These are phyloP conservation scores for Heliothis subflexa DNA, from an alignment of 1,140 invertebrate genomes.

Conservation along the genomic window DNA sequence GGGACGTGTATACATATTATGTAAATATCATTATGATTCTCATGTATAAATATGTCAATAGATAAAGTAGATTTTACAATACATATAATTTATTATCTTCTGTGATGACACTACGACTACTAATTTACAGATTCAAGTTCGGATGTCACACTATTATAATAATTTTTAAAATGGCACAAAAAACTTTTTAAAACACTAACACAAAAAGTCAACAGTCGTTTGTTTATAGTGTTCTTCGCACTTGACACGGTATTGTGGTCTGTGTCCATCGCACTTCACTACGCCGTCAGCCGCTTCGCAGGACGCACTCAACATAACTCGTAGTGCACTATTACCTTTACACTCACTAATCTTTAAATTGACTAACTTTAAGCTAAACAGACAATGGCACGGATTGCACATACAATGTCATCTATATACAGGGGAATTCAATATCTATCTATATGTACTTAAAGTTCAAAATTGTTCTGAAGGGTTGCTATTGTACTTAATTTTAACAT, in stretches of 20 bases:
- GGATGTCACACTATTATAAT: constrained; percentile 84
- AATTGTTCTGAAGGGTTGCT: constrained; percentile 76
- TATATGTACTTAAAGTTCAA: constrained; percentile 67
- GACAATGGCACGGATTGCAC: constrained; percentile 86
- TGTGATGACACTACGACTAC: constrained; percentile 82
- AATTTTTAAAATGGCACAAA: constrained; percentile 86
- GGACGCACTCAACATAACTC: constrained; percentile 56
- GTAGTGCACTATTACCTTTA: constrained; percentile 54
- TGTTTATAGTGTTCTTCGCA: constrained; percentile 69
- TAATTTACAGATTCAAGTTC: constrained; percentile 84
- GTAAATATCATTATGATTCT: constrained; percentile 84
- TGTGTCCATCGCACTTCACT: constrained; percentile 54
- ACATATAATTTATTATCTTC: constrained; percentile 82
- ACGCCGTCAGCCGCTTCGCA: constrained; percentile 55
- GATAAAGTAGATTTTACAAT: constrained; percentile 82
- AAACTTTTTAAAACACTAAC: constrained; percentile 85
- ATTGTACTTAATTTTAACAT: constrained; percentile 79
- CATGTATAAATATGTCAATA: constrained; percentile 85
- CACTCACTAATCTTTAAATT: constrained; percentile 76
- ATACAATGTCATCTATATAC: constrained; percentile 81
- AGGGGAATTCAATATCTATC: constrained; percentile 77
- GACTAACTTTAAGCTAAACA: constrained; percentile 84
- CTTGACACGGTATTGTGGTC: constrained; percentile 61
- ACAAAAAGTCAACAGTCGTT: constrained; percentile 81
- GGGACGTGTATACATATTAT: constrained; percentile 86